These are phyloP conservation scores for Campoletis raptor DNA, from an alignment of 2,888 invertebrate species.

Conservation along the genomic window DNA sequence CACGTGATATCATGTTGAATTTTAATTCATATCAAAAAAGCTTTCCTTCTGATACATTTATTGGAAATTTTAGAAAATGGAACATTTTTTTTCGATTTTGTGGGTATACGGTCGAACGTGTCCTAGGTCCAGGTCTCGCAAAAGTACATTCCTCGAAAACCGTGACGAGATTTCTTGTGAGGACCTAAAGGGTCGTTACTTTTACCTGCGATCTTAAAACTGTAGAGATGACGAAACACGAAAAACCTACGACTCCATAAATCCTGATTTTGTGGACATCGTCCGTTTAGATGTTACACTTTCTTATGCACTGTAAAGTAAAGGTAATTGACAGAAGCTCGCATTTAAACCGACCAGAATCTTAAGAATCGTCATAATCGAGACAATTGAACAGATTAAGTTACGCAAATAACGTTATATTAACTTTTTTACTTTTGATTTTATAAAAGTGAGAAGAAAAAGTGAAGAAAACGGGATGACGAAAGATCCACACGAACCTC, in stretches of 20 bases:
- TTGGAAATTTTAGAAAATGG: not conserved
- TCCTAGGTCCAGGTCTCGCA: slow-evolving; percentile 1
- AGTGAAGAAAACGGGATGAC: slow-evolving; percentile 41
- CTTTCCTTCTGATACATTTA: not conserved
- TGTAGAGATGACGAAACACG: not conserved
- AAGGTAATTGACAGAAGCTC: not conserved
- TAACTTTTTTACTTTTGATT: not conserved
- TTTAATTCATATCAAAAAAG: not conserved
- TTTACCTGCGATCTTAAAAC: slow-evolving; percentile 53
- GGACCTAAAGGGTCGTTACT: slow-evolving; percentile 19
- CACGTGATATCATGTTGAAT: not conserved
- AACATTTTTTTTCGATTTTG: not conserved
- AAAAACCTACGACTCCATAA: not conserved
- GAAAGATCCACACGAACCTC: slow-evolving; percentile 47
- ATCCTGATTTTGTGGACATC: not conserved
- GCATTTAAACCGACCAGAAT: not conserved
- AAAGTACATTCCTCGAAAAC: slow-evolving; percentile 71
- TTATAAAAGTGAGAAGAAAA: not conserved
- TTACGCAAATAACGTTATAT: not conserved
- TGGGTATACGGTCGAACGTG: not conserved
- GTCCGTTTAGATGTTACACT: not conserved
- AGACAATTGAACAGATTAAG: not conserved
- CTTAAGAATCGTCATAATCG: not conserved
- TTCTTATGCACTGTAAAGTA: not conserved
- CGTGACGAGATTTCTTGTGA: slow-evolving; percentile 15